phyloP scores from a whole-genome alignment of 2,797 vertebrate species.

The Lates japonicus region DNA sequence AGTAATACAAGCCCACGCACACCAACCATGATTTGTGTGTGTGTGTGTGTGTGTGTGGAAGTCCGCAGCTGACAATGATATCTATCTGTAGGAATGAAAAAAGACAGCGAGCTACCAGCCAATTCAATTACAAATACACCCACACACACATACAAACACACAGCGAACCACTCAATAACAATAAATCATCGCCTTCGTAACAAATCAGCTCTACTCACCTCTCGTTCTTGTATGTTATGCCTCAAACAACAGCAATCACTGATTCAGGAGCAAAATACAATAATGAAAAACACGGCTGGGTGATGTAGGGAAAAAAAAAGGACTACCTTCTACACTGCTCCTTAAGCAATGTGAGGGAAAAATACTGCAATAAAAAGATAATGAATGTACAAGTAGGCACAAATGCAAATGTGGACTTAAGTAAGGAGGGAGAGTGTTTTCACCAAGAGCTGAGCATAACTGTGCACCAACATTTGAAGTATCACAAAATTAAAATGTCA shows the following conservation, averaged over 20 bases:
- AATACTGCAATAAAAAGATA: constrained; percentile 13
- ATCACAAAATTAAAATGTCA: not conserved
- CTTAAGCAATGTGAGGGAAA: not conserved
- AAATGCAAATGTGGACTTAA: constrained; percentile 17
- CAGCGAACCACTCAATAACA: constrained; percentile 37
- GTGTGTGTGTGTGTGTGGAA: constrained; percentile 2
- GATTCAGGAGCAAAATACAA: constrained; percentile 31
- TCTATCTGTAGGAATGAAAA: constrained; percentile 53
- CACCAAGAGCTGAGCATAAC: not conserved
- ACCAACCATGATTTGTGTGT: not conserved
- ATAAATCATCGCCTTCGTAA: constrained; percentile 47
- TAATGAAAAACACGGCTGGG: constrained; percentile 9
- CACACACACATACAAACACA: constrained; percentile 25
- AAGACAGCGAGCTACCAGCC: constrained; percentile 25
- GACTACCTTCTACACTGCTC: not conserved
- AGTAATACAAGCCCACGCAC: not conserved
- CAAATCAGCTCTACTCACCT: constrained; percentile 49
- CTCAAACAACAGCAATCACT: constrained; percentile 37
- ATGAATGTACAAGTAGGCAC: not conserved
- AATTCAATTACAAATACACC: constrained; percentile 53
- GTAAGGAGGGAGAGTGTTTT: not conserved
- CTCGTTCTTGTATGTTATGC: constrained; percentile 26
- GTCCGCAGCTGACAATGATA: constrained; percentile 37
- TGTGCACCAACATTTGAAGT: not conserved
- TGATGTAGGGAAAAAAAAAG: not conserved